Conservation (phyloP, 2,797 vertebrate genomes). For the Parotocinclus haroldoi region DNA sequence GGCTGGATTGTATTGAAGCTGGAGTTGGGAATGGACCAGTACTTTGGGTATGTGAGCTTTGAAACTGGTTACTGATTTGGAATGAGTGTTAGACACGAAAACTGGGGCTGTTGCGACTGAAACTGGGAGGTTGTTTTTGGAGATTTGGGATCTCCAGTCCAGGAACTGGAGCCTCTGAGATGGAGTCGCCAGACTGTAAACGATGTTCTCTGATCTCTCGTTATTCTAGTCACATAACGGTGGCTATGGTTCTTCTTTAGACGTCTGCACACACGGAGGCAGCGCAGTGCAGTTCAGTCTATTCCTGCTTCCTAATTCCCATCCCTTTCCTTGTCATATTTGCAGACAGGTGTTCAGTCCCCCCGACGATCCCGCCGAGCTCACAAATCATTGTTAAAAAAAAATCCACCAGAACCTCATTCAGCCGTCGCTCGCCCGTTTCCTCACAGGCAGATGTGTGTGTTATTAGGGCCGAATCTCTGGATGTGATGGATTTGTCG, state of each 20-base stretch:
- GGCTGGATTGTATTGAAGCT: no score
- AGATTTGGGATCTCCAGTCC: no score
- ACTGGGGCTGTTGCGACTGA: no score
- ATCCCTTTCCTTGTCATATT: conserved; percentile 9
- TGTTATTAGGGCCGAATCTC: conserved; percentile 21
- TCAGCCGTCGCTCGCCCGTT: conserved; percentile 16
- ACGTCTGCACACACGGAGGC: not conserved
- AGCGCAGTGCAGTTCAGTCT: not conserved
- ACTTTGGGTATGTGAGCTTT: no score
- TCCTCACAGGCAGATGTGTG: conserved; percentile 16
- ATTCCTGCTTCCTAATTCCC: not conserved
- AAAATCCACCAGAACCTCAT: conserved; percentile 18
- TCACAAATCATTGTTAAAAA: conserved; percentile 21
- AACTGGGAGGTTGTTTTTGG: no score
- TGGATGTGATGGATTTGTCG: conserved; percentile 32
- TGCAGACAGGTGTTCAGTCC: conserved; percentile 32
- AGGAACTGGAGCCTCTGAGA: no score
- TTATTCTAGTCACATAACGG: no score
- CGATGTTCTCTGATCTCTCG: no score
- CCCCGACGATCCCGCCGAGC: conserved; percentile 4
- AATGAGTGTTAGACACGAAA: no score
- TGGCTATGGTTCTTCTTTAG: not conserved
- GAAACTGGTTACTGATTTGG: no score
- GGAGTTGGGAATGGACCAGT: no score
- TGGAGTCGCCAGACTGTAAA: no score